Evolutionary conservation across 1,140 invertebrate genomes (phyloP), one percentile per base, ranked within the genome.

Genomic region (Babylonia areolata): DNA sequence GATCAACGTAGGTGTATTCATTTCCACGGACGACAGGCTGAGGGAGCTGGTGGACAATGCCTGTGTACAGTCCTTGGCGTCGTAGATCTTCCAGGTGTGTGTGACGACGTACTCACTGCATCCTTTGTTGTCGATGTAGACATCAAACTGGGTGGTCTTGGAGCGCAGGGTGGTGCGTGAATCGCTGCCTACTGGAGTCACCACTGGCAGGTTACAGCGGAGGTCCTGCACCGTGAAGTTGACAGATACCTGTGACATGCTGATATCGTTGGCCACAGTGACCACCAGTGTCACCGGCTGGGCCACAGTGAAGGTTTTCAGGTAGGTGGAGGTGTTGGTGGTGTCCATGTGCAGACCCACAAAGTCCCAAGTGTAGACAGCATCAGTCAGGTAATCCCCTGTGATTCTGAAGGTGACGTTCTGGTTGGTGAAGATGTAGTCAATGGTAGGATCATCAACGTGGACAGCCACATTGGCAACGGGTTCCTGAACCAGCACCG

Each of bases 51-150:
- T 83, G 17, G 89, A 87, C 20, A 91, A 42, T 2, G 88, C 85
- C n/a, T 88, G 88, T 35, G 81, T 80, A 79, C 87, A 91, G 75
- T 80, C 88, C 17, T 71, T 3, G 17, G 71, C 80, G 3, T 82
- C 64, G 79, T 90, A 90, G 17, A 92, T 86, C 33, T 39, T 81
- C 92, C 92, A 93, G 15, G 71, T 58, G 78, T 92, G 90, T 1
- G 64, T 37, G 11, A 90, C 86, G 31, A 86, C 81, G 75, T 93
- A 92, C 15, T 84, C 15, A 23, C 69, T 84, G 84, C 92, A 92
- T 23, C 84, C 88, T 20, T 83, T 80, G 31, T 85, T 86, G 71
- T 90, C 85, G 6, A 92, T 84, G 46, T 79, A 81, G 11, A 90
- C 89, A 64, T 91, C 90, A 71, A 93, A 88, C 20, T 90, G 87